These are phyloP conservation scores for Pseudomugil gertrudae DNA, from an alignment of 2,797 vertebrate species.

Conservation along the genomic window DNA sequence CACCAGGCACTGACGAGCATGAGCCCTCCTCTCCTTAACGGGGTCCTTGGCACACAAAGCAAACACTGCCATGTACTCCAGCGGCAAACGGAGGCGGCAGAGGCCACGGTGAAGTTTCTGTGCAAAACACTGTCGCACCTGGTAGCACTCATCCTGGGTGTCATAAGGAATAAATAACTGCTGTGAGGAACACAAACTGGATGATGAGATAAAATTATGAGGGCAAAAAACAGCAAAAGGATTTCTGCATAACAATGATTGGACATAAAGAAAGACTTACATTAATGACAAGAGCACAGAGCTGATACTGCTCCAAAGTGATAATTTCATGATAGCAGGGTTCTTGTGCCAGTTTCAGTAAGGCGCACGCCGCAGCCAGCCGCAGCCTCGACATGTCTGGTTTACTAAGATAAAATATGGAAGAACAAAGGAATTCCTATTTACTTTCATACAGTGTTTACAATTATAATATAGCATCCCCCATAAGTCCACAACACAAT, in stretches of 20 bases:
- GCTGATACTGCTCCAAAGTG: conserved; percentile 96
- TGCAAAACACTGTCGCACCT: conserved; percentile 95
- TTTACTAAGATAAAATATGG: conserved; percentile 81
- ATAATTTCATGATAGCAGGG: conserved; percentile 99
- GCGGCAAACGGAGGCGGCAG: conserved; percentile 91
- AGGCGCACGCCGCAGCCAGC: conserved; percentile 91
- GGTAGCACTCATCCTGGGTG: conserved; percentile 94
- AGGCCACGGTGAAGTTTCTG: conserved; percentile 98
- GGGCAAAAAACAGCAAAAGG: neutral
- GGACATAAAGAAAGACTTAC: conserved; percentile 78
- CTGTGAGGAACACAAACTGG: neutral
- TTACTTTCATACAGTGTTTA: conserved; percentile 9
- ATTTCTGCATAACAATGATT: neutral
- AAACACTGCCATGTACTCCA: conserved; percentile 98
- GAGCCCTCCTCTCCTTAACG: conserved; percentile 94
- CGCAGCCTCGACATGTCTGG: conserved; percentile 97
- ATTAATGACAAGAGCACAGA: conserved; percentile 95
- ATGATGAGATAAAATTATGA: neutral
- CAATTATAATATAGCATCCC: neutral
- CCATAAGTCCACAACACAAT: neutral
- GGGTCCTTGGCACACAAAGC: conserved; percentile 97
- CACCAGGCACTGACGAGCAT: conserved; percentile 95
- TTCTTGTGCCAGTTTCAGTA: conserved; percentile 96
- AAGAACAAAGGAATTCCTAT: neutral
- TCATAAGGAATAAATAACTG: neutral